Conservation (phyloP, 2,797 vertebrate species). For the Halcyon leucocephala region DNA sequence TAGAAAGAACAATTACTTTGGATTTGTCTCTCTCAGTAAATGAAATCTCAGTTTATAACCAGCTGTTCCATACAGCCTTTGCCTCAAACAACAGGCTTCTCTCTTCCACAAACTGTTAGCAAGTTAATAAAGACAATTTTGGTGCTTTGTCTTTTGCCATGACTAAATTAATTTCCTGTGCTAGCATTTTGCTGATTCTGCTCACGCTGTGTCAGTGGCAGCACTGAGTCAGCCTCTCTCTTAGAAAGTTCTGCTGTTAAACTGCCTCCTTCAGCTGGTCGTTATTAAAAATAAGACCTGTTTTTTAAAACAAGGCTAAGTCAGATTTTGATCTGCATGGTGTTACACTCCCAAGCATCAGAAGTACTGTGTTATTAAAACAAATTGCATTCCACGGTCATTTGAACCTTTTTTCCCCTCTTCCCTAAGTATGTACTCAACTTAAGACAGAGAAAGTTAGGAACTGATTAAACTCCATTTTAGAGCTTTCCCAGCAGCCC, state of each 20-base stretch:
- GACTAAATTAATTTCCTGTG: background rate
- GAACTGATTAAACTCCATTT: background rate
- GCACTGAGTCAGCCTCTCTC: constrained; percentile 16
- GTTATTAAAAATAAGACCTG: background rate
- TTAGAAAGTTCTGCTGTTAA: constrained; percentile 19
- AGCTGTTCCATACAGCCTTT: background rate
- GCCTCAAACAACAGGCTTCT: background rate
- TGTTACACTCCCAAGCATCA: background rate
- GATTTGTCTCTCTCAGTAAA: background rate
- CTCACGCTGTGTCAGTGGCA: background rate
- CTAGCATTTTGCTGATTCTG: constrained; percentile 34
- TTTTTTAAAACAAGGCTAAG: background rate
- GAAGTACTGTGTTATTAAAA: background rate
- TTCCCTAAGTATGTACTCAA: background rate
- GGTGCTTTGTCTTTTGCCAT: background rate
- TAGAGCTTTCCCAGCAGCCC: background rate
- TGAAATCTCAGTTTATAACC: background rate
- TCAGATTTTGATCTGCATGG: background rate
- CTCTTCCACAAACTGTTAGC: background rate
- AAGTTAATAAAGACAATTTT: background rate
- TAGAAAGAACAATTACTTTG: background rate
- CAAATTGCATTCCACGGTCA: background rate
- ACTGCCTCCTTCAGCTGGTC: background rate
- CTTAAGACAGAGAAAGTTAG: background rate
- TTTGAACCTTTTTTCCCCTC: background rate